Evolutionary conservation across 1,140 invertebrate species (phyloP).

Genomic region (Drosophila truncata): DNA sequence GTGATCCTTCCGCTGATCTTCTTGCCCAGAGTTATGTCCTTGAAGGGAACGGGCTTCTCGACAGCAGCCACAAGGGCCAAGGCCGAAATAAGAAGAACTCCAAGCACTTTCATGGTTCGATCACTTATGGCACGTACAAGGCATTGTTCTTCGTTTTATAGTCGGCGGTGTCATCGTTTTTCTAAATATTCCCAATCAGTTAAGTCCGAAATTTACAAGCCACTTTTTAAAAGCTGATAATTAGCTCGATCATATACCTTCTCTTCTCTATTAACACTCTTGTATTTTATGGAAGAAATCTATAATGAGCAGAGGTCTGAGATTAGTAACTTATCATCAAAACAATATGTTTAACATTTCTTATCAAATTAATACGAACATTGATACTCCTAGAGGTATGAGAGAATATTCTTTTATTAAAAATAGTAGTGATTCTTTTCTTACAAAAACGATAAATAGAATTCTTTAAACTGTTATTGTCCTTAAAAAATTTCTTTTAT

Average conservation of each 20-base stretch:
- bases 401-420: background rate
- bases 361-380: background rate
- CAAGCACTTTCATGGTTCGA: slow-evolving; percentile 23
- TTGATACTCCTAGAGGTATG: background rate
- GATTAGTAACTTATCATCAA: slow-evolving; percentile 2
- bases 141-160: slow-evolving; percentile 9
- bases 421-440: too few relatives aligned
- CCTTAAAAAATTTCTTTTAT: too few relatives aligned
- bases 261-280: background rate
- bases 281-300: background rate
- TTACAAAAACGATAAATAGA: too few relatives aligned
- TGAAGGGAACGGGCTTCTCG: slow-evolving; percentile 31
- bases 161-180: background rate
- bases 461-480: too few relatives aligned
- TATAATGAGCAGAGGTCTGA: background rate
- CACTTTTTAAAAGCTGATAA: slow-evolving; percentile 1
- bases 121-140: background rate
- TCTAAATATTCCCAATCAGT: slow-evolving; percentile 1
- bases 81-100: slow-evolving; percentile 26
- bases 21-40: slow-evolving; percentile 43
- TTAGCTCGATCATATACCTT: background rate
- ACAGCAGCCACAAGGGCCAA: slow-evolving; percentile 30
- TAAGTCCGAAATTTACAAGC: slow-evolving; percentile 9
- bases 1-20: slow-evolving; percentile 50
- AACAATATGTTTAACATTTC: background rate